Evolutionary conservation across 2,113 vertebrate species (phyloP).

Genomic region (Gasterosteus aculeatus): DNA sequence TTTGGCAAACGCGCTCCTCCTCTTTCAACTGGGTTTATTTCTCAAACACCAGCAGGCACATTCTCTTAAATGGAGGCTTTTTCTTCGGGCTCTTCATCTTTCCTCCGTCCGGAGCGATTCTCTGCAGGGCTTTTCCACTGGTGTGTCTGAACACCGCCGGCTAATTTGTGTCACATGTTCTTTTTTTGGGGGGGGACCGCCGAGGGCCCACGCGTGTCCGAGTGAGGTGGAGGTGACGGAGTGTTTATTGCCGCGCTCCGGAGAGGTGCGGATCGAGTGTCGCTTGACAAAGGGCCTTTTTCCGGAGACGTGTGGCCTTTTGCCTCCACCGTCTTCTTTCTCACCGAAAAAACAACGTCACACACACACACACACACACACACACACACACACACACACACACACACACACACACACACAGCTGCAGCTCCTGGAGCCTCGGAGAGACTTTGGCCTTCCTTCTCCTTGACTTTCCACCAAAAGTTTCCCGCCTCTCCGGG

Average conservation of each 20-base stretch:
- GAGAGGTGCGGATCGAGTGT: constrained; percentile 46
- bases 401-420: not conserved
- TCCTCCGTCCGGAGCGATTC: not conserved
- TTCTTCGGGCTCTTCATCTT: too few species aligned
- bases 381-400: not conserved
- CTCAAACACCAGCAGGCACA: constrained; percentile 30
- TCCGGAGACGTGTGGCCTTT: not conserved
- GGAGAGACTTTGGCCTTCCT: not conserved
- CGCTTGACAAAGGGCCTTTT: constrained; percentile 46
- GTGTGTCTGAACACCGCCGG: constrained; percentile 30
- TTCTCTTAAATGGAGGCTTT: constrained; percentile 17
- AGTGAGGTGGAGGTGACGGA: constrained; percentile 52
- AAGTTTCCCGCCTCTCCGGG: constrained; percentile 53
- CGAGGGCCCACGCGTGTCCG: constrained; percentile 29
- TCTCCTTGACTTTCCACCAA: constrained; percentile 31
- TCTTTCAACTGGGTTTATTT: constrained; percentile 45
- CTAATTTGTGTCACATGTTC: constrained; percentile 59
- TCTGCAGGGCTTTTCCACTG: constrained; percentile 45
- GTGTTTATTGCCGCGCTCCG: constrained; percentile 67
- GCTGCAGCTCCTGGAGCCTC: constrained; percentile 1
- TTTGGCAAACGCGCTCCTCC: constrained; percentile 42
- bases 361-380: too few species aligned
- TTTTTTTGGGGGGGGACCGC: not conserved
- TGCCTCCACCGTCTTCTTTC: too few species aligned
- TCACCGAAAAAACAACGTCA: too few species aligned